Conservation (phyloP, 2,888 invertebrate genomes). For the Gandaritis pyraliata region DNA sequence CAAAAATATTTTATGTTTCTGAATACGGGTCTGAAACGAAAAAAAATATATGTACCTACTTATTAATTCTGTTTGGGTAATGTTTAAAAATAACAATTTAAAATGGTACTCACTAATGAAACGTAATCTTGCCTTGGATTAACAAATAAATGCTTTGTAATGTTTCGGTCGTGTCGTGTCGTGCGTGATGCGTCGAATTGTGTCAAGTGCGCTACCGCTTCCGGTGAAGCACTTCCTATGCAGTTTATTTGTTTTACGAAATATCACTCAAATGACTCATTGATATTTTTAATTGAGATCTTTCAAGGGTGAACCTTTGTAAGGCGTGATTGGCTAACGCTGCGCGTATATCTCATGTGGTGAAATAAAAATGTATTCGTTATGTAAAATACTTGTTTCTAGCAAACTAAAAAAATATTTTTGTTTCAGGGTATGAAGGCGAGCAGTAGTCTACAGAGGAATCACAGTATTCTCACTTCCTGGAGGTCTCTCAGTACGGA, state of each 20-base stretch:
- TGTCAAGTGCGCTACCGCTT: conserved; percentile 34
- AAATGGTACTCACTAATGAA: conserved; percentile 19
- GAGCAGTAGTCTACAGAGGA: conserved; percentile 45
- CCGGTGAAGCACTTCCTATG: conserved; percentile 33
- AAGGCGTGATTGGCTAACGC: no score
- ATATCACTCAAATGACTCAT: conserved; percentile 22
- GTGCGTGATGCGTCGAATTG: conserved; percentile 36
- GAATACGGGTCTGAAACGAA: no score
- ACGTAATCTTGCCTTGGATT: conserved; percentile 37
- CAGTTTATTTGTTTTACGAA: conserved; percentile 15
- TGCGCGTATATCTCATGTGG: neutral
- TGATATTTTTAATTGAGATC: conserved; percentile 10
- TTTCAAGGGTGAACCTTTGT: conserved; percentile 9
- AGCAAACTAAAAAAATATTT: no score
- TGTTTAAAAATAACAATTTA: no score
- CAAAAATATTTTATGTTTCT: no score
- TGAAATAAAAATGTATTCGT: neutral
- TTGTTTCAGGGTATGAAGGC: conserved; percentile 32
- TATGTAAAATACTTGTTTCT: neutral
- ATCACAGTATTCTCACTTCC: conserved; percentile 57
- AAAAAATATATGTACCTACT: no score
- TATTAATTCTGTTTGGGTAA: no score
- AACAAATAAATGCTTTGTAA: conserved; percentile 3
- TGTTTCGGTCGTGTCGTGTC: conserved; percentile 26
- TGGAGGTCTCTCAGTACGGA: conserved; percentile 69